These are phyloP conservation scores for Poecilia picta DNA, from an alignment of 2,797 vertebrate species.

Conservation along the genomic window DNA sequence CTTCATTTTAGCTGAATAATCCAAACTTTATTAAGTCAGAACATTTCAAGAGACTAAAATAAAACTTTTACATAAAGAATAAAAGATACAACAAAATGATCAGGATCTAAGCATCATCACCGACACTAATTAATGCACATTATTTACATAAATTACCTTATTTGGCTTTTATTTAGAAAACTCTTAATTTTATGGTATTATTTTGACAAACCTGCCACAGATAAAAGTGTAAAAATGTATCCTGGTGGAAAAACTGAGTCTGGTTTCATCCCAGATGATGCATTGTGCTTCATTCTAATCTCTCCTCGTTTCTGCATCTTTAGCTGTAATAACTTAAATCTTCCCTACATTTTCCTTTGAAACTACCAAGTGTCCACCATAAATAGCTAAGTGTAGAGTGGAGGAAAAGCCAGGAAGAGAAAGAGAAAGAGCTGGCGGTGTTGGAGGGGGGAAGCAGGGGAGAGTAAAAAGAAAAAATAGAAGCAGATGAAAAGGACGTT, in stretches of 20 bases:
- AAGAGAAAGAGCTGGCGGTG: neutral
- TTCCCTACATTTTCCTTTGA: constrained; percentile 9
- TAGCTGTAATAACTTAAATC: constrained; percentile 11
- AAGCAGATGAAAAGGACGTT: constrained; percentile 84
- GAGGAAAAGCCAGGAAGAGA: constrained; percentile 2
- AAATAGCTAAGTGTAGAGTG: constrained; percentile 57
- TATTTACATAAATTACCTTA: neutral
- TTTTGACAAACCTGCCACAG: neutral
- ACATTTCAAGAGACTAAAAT: neutral
- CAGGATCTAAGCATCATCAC: neutral
- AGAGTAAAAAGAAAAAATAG: constrained; percentile 57
- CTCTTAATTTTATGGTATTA: neutral
- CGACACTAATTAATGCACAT: neutral
- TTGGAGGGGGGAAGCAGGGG: constrained; percentile 12
- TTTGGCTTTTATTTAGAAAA: neutral
- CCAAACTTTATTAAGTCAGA: neutral
- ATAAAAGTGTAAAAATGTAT: neutral
- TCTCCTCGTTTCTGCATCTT: neutral
- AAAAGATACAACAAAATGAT: neutral
- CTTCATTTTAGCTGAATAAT: neutral
- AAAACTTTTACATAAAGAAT: neutral
- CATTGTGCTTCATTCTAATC: constrained; percentile 4
- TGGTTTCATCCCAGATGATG: neutral
- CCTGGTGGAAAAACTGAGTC: neutral
- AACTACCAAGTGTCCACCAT: constrained; percentile 85